phyloP scores from a whole-genome alignment of 1,140 invertebrate species.

The Amyelois transitella region DNA sequence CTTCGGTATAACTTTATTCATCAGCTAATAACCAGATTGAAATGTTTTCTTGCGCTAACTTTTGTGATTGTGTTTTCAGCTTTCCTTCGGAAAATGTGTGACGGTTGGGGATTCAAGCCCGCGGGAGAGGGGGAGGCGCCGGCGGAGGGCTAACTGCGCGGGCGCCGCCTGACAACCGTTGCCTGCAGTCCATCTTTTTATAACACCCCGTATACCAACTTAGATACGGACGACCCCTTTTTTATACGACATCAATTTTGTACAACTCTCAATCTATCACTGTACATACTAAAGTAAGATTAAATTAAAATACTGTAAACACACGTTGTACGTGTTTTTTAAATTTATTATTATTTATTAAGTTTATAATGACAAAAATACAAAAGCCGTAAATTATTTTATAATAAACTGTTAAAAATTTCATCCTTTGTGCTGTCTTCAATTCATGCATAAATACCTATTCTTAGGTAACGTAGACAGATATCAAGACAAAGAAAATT shows the following conservation, averaged over 20 bases:
- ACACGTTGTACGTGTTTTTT: constrained; percentile 70
- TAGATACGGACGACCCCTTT: constrained; percentile 55
- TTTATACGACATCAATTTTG: constrained; percentile 62
- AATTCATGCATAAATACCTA: constrained; percentile 17
- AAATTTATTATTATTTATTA: constrained; percentile 66
- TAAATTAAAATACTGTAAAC: constrained; percentile 64
- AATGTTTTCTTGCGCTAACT: neutral
- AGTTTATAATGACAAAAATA: constrained; percentile 65
- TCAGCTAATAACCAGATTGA: neutral
- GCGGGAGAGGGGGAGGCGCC: constrained; percentile 54
- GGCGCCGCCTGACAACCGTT: constrained; percentile 22
- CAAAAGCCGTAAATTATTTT: constrained; percentile 65
- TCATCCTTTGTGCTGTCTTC: constrained; percentile 33
- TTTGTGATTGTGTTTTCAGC: constrained; percentile 66
- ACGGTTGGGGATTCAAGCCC: constrained; percentile 65
- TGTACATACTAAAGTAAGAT: constrained; percentile 67
- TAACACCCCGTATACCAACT: constrained; percentile 48
- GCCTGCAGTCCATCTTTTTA: constrained; percentile 18
- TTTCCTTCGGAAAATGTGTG: constrained; percentile 83
- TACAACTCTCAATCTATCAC: constrained; percentile 55
- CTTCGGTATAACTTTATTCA: constrained; percentile 1
- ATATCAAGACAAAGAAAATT: neutral
- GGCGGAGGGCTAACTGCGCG: constrained; percentile 41
- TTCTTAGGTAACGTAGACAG: neutral
- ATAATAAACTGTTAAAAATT: constrained; percentile 70